phyloP scores from a whole-genome alignment of 2,888 invertebrate genomes.

The Nebria brevicollis region DNA sequence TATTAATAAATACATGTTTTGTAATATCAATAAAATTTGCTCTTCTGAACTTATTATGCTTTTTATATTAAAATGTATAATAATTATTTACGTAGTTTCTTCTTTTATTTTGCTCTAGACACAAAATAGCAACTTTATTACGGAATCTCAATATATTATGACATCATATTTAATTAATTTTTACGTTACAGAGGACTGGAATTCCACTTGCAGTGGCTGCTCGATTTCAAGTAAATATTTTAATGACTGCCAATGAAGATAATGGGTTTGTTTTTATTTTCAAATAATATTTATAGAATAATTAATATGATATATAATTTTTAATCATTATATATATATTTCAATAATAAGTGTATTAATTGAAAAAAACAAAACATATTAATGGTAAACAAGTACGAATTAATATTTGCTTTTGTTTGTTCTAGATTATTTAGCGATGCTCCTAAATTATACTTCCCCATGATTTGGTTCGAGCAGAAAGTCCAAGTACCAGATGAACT shows the following conservation, averaged over 20 bases:
- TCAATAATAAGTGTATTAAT: constrained; percentile 20
- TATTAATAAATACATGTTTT: too few relatives aligned
- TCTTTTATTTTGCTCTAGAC: too few relatives aligned
- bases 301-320: background rate
- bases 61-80: too few relatives aligned
- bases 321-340: background rate
- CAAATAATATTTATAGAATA: background rate
- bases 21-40: too few relatives aligned
- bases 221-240: constrained; percentile 81
- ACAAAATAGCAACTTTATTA: too few relatives aligned
- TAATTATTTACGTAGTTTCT: too few relatives aligned
- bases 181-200: constrained; percentile 71
- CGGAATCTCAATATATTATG: too few relatives aligned
- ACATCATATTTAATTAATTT: constrained; percentile 29
- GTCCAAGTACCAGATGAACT: constrained; percentile 70
- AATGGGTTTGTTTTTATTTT: constrained; percentile 70
- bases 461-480: constrained; percentile 82
- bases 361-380: background rate
- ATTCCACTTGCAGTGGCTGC: constrained; percentile 80
- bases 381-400: background rate
- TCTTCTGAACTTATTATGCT: too few relatives aligned
- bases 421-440: constrained; percentile 73
- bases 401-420: constrained; percentile 48
- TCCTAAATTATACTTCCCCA: constrained; percentile 76
- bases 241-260: constrained; percentile 71